Evolutionary conservation across 1,140 invertebrate species (phyloP).

Genomic region (Potamilus streckersoni): DNA sequence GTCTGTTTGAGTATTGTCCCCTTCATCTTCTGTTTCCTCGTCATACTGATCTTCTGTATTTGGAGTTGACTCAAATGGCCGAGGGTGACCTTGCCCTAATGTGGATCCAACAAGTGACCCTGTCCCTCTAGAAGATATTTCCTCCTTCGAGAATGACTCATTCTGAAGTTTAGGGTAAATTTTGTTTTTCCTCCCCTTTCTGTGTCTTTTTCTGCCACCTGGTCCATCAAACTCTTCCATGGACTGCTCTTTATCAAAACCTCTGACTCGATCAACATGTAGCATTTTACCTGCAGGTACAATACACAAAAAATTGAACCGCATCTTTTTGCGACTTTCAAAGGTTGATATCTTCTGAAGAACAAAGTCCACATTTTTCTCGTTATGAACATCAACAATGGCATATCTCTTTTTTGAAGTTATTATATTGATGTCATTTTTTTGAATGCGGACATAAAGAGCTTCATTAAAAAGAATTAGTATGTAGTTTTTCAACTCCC

Average conservation of each 20-base stretch:
- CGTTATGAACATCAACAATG: constrained; percentile 27
- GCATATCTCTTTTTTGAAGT: constrained; percentile 29
- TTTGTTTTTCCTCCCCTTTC: no score
- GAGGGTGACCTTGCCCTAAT: no score
- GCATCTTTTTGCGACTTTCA: constrained; percentile 19
- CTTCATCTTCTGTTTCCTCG: no score
- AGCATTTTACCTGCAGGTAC: constrained; percentile 5
- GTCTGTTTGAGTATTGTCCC: no score
- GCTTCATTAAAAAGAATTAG: constrained; percentile 14
- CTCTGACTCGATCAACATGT: constrained; percentile 29
- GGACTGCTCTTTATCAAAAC: constrained; percentile 23
- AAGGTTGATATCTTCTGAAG: constrained; percentile 8
- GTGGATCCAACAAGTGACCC: no score
- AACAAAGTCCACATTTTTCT: constrained; percentile 26
- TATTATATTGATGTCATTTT: constrained; percentile 29
- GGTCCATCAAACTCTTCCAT: constrained; percentile 21
- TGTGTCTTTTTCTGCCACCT: no score
- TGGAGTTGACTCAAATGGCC: no score
- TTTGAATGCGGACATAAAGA: constrained; percentile 12
- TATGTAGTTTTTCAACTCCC: constrained; percentile 18
- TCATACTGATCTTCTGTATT: no score
- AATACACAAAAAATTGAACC: constrained; percentile 19
- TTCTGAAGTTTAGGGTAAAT: no score
- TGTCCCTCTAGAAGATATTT: no score
- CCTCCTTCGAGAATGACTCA: no score